These are phyloP conservation scores for Malachius bipustulatus DNA, from an alignment of 2,888 invertebrate species.

Conservation along the genomic window DNA sequence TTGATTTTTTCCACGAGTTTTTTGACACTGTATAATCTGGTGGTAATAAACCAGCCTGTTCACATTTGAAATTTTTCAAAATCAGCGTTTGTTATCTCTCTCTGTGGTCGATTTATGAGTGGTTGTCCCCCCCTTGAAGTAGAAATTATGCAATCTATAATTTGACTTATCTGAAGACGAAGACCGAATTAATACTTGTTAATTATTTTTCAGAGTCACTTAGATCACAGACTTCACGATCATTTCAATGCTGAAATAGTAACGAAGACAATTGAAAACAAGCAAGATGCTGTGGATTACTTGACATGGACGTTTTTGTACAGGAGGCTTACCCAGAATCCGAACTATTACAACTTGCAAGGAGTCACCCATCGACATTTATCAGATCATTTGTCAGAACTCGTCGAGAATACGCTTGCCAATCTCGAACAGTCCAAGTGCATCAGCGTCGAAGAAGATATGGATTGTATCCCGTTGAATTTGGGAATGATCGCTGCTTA, in stretches of 20 bases:
- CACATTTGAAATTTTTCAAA: no score
- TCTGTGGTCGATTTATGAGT: no score
- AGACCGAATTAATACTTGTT: no score
- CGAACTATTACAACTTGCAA: conserved; percentile 97
- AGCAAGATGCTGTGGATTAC: conserved; percentile 99
- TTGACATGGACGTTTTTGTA: conserved; percentile 99
- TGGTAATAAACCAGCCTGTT: no score
- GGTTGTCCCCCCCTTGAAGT: no score
- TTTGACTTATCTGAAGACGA: no score
- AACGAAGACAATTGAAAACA: conserved; percentile 98
- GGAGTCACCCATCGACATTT: conserved; percentile 93
- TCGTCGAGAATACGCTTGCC: conserved; percentile 89
- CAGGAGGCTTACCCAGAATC: conserved; percentile 93
- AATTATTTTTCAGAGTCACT: conserved; percentile 58
- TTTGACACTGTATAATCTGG: no score
- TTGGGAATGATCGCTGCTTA: conserved; percentile 99
- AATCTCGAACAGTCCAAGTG: conserved; percentile 96
- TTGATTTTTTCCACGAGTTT: no score
- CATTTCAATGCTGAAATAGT: conserved; percentile 99
- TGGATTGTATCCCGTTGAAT: conserved; percentile 94
- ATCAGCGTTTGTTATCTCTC: no score
- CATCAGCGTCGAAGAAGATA: conserved; percentile 94
- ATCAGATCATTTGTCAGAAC: conserved; percentile 94
- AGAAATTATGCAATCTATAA: no score
- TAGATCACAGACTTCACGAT: conserved; percentile 96